Evolutionary conservation across 2,797 vertebrate species (phyloP).

Genomic region (Rhadinocentrus ornatus): DNA sequence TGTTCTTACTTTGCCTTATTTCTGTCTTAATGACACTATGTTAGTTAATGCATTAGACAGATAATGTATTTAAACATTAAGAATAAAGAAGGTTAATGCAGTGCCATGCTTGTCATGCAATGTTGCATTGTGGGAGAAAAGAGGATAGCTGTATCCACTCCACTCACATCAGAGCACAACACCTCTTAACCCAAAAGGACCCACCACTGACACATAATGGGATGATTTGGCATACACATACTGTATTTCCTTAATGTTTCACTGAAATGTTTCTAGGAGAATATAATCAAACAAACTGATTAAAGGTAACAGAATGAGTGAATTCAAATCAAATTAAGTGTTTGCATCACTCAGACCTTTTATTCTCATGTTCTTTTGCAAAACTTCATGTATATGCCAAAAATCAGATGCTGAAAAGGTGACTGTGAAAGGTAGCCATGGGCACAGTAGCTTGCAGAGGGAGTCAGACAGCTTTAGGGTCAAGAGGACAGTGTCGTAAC

Average conservation of each 20-base stretch:
- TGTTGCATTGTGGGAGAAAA: slow-evolving; percentile 72
- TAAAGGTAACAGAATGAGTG: neutral
- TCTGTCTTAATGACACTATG: slow-evolving; percentile 28
- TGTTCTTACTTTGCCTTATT: slow-evolving; percentile 59
- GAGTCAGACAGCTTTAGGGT: slow-evolving; percentile 82
- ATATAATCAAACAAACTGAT: slow-evolving; percentile 8
- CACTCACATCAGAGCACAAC: slow-evolving; percentile 77
- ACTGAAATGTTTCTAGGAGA: neutral
- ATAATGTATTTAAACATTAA: slow-evolving; percentile 52
- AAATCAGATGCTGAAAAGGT: slow-evolving; percentile 77
- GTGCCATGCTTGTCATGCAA: slow-evolving; percentile 71
- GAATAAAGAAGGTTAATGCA: slow-evolving; percentile 40
- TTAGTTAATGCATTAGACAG: slow-evolving; percentile 44
- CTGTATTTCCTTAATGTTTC: slow-evolving; percentile 20
- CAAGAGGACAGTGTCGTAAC: slow-evolving; percentile 77
- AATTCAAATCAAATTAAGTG: neutral
- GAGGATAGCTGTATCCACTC: slow-evolving; percentile 89
- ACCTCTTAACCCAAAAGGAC: slow-evolving; percentile 67
- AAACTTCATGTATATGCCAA: slow-evolving; percentile 81
- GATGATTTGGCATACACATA: slow-evolving; percentile 80
- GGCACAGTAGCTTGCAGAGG: slow-evolving; percentile 82
- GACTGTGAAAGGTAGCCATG: slow-evolving; percentile 85
- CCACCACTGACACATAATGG: slow-evolving; percentile 72
- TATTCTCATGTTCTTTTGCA: slow-evolving; percentile 23
- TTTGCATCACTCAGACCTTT: slow-evolving; percentile 4